Evolutionary conservation across 2,113 vertebrate species (phyloP).

Genomic region (Otus sunia): DNA sequence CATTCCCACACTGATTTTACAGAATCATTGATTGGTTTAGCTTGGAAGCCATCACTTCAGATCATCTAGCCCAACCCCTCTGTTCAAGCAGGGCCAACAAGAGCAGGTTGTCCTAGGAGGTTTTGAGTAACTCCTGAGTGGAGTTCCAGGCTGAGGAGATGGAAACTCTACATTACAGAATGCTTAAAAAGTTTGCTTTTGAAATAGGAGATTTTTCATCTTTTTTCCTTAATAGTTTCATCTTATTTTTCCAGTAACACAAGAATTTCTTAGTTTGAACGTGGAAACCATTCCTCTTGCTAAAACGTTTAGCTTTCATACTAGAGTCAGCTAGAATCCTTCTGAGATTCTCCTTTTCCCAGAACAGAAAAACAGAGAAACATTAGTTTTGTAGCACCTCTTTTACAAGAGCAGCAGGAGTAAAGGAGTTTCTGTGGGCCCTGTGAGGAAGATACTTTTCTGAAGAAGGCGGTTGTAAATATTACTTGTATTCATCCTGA

Average conservation of each 20-base stretch:
- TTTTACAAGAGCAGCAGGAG: background rate
- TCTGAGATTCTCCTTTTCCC: background rate
- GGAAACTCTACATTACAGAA: background rate
- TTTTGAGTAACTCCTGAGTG: background rate
- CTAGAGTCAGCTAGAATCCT: background rate
- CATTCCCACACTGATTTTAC: background rate
- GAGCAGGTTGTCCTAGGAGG: background rate
- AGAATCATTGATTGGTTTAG: background rate
- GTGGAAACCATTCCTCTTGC: background rate
- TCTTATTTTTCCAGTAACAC: background rate
- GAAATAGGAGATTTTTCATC: background rate
- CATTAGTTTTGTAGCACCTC: background rate
- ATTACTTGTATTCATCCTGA: background rate
- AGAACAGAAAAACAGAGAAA: background rate
- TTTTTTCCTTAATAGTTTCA: background rate
- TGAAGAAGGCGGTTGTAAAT: background rate
- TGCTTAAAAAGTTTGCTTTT: background rate
- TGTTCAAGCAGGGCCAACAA: background rate
- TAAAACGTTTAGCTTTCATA: background rate
- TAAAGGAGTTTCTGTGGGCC: background rate
- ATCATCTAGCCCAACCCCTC: background rate
- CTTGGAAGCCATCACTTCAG: background rate
- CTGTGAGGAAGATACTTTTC: background rate
- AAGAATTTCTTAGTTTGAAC: background rate
- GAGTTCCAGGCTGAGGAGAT: background rate